Percentiles rank a stretch among this genome's conserved stretches.
These are phyloP conservation scores for Phyllotis vaccarum DNA, from an alignment of 2,797 vertebrate species.

Conservation along the genomic window DNA sequence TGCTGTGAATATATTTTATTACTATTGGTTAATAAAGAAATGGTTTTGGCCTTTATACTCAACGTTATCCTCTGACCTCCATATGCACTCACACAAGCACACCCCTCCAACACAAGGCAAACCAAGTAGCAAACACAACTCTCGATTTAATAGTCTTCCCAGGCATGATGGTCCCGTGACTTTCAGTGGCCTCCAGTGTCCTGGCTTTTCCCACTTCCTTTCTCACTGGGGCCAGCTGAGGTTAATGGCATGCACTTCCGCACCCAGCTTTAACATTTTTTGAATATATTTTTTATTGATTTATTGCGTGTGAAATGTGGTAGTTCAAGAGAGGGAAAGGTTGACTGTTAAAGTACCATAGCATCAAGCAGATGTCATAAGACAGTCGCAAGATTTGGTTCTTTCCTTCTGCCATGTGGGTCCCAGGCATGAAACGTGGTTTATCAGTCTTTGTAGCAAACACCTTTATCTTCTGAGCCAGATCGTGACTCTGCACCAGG, in stretches of 20 bases:
- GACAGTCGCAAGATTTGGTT: background rate
- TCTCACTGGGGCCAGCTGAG: background rate
- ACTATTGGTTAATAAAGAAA: too few species aligned
- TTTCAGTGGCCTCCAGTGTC: too few species aligned
- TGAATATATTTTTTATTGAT: background rate
- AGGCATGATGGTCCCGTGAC: background rate
- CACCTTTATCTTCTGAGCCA: background rate
- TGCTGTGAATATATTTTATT: too few species aligned
- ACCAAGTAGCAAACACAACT: background rate
- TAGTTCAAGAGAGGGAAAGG: background rate
- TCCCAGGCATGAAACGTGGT: background rate
- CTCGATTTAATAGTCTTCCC: background rate
- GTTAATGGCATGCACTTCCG: background rate
- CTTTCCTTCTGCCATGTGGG: background rate
- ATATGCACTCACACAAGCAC: background rate
- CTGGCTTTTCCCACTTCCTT: background rate
- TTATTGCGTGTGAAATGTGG: background rate
- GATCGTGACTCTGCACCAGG: too few species aligned
- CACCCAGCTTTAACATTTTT: background rate
- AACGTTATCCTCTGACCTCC: background rate
- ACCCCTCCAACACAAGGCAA: background rate
- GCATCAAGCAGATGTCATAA: accelerated
- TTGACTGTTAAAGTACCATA: too few species aligned
- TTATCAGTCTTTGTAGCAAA: background rate
- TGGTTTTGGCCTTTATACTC: too few species aligned